phyloP scores from a whole-genome alignment of 2,113 vertebrate species.

The Raphicerus campestris region DNA sequence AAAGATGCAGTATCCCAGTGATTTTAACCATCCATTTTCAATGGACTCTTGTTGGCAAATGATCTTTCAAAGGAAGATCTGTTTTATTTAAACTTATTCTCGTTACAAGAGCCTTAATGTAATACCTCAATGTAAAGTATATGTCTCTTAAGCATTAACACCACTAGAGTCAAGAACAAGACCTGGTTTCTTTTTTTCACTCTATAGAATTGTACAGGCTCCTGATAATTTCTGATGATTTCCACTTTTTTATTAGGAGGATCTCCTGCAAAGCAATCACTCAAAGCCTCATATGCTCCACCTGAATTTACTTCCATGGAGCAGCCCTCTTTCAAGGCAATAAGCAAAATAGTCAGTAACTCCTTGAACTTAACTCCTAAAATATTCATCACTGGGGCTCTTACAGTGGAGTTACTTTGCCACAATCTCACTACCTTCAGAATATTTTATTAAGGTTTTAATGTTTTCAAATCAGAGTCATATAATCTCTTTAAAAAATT shows the following conservation, averaged over 20 bases:
- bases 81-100: not conserved
- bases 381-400: not conserved
- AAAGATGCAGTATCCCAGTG: too few species aligned
- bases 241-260: not conserved
- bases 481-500: not conserved
- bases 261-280: not conserved
- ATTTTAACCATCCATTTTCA: not conserved
- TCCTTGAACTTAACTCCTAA: not conserved
- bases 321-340: not conserved
- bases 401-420: not conserved
- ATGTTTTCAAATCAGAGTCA: not conserved
- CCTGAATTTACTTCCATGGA: constrained; percentile 4
- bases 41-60: not conserved
- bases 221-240: not conserved
- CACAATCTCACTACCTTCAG: not conserved
- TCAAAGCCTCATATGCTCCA: not conserved
- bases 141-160: not conserved
- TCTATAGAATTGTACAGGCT: not conserved
- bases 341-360: not conserved
- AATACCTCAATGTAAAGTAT: not conserved
- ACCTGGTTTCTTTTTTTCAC: not conserved
- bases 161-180: not conserved
- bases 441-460: constrained; percentile 12
- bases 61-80: not conserved
- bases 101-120: not conserved